Evolutionary conservation across 2,797 vertebrate genomes (phyloP), one percentile per base, ranked within the genome.

Genomic region (Urocyon cinereoargenteus): DNA sequence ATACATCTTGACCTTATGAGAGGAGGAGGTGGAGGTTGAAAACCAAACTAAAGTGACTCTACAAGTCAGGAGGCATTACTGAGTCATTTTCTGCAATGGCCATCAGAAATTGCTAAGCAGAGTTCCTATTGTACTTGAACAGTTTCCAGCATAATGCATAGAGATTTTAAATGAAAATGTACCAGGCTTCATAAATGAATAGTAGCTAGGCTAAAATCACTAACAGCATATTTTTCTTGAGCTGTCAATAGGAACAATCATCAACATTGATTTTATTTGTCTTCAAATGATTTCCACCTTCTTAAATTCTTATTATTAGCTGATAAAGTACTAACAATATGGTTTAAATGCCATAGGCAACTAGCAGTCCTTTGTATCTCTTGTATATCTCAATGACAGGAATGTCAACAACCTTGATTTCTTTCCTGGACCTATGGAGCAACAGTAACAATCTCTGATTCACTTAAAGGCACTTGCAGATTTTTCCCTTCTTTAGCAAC

Each of bases 191-290:
- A 59, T 75, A 57, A 86, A 97, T 96, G 3, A 24, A 40, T 86
- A 86, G 59, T n/a, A 90, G 73, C 94, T 97, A 91, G 83, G 53
- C 91, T 73, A 91, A 93, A 91, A 95, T 97, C 97, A 92, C 70
- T 95, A 98, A 97, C 94, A 83, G 55, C 28, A 87, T 70, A 86
- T 94, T 98, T 98, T 97, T 94, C 73, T 97, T 97, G 96, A 96
- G 51, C 22, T 93, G 77, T 97, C 93, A 88, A 91, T 96, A 97
- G 92, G 70, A 98, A 86, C 57, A 96, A 97, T 97, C 96, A 96
- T 96, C 86, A 97, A 66, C 92, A 96, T 97, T 93, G 66, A 96
- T 93, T 97, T 95, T 93, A 55, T 95, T 96, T 92, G 94, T 92
- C 93, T 97, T 94, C 55, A 89, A 79, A 89, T 92, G 66, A 81